Evolutionary conservation across 2,888 invertebrate genomes (phyloP).

Genomic region (Mesorhabditis spiculigera): DNA sequence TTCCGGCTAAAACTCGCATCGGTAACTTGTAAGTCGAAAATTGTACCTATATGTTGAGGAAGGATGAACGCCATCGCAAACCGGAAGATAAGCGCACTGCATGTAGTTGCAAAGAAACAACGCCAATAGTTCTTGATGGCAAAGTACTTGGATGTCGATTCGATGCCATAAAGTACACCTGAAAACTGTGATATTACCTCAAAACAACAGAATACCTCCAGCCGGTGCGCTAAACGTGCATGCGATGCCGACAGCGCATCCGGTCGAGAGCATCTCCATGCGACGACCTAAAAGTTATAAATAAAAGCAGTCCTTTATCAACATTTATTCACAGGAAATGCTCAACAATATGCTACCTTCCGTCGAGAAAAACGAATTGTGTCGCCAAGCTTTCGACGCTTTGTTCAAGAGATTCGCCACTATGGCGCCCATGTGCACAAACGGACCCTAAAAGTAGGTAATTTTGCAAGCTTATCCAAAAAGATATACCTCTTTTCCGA

Average conservation of each 20-base stretch:
- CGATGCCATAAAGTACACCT: constrained; percentile 80
- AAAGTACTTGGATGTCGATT: constrained; percentile 96
- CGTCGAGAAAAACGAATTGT: constrained; percentile 14
- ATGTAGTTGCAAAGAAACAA: constrained; percentile 92
- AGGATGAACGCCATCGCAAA: constrained; percentile 59
- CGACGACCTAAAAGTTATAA: constrained; percentile 65
- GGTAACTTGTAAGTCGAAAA: not conserved
- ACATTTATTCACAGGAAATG: too few relatives aligned
- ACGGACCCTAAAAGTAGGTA: not conserved
- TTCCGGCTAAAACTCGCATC: constrained; percentile 11
- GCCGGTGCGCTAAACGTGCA: constrained; percentile 93
- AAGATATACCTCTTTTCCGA: constrained; percentile 1
- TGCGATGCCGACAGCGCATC: constrained; percentile 88
- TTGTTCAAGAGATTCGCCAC: constrained; percentile 2
- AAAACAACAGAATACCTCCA: constrained; percentile 68
- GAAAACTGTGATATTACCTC: constrained; percentile 6
- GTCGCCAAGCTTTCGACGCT: not conserved
- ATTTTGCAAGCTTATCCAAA: not conserved
- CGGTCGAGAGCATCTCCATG: constrained; percentile 91
- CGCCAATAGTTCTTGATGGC: constrained; percentile 94
- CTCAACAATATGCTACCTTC: constrained; percentile 1
- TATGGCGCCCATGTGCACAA: constrained; percentile 5
- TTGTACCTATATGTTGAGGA: constrained; percentile 12
- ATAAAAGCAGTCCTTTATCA: not conserved
- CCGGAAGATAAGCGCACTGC: constrained; percentile 90